Conservation (phyloP, 1,140 invertebrate species). For the Rhizoglyphus robini region DNA sequence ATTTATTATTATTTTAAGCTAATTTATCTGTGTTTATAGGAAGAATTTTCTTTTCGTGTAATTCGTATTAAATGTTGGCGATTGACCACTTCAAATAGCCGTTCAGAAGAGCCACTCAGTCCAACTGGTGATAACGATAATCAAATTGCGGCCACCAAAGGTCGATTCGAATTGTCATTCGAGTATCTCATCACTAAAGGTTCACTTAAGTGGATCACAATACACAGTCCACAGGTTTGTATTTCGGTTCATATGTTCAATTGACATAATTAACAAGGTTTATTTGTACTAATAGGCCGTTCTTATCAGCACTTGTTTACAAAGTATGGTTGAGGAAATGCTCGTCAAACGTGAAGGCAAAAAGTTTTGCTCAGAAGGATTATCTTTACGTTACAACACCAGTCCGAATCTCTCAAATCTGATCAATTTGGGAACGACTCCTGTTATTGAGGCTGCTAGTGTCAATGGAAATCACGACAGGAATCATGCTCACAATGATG, state of each 20-base stretch:
- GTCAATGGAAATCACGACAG: neutral
- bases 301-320: slow-evolving; percentile 82
- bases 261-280: neutral
- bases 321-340: slow-evolving; percentile 87
- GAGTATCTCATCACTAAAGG: slow-evolving; percentile 90
- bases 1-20: neutral
- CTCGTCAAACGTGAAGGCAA: slow-evolving; percentile 58
- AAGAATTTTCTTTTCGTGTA: neutral
- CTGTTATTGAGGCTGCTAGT: neutral
- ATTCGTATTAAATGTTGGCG: slow-evolving; percentile 10
- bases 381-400: slow-evolving; percentile 2
- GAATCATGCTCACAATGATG: neutral
- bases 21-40: slow-evolving; percentile 24
- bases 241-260: neutral
- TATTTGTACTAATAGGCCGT: slow-evolving; percentile 48
- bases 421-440: neutral
- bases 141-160: slow-evolving; percentile 20
- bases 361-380: slow-evolving; percentile 19
- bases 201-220: slow-evolving; percentile 77
- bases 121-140: neutral
- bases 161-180: slow-evolving; percentile 67
- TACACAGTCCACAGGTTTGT: slow-evolving; percentile 58
- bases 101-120: neutral
- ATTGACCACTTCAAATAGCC: neutral
- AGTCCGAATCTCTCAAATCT: neutral